These are phyloP conservation scores for Nanger granti DNA, from an alignment of 2,113 vertebrate species.

Conservation along the genomic window DNA sequence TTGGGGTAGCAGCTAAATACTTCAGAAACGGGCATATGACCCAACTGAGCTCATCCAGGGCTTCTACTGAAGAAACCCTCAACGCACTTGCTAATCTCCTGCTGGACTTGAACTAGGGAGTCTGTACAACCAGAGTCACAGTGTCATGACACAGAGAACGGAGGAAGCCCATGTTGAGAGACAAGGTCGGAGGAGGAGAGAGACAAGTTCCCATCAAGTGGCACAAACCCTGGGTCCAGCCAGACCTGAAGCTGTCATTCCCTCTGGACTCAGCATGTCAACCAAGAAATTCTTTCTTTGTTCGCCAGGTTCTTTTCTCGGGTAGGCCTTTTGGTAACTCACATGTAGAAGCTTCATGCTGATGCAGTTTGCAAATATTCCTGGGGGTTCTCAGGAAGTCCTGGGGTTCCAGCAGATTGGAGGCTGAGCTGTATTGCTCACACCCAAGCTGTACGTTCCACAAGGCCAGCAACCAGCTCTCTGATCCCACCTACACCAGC, in stretches of 20 bases:
- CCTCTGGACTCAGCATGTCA: neutral
- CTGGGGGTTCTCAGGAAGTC: neutral
- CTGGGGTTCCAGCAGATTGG: neutral
- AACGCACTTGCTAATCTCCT: accelerated
- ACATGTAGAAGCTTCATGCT: neutral
- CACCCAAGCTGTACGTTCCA: neutral
- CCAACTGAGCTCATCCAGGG: neutral
- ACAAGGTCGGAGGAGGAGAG: neutral
- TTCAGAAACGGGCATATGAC: neutral
- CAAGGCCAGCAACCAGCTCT: neutral
- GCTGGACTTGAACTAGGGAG: neutral
- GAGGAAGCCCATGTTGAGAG: too few relatives aligned
- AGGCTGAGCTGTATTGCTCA: neutral
- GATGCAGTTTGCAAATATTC: neutral
- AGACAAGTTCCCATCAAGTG: accelerated
- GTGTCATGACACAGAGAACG: accelerated
- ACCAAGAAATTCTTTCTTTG: neutral
- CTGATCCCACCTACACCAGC: neutral
- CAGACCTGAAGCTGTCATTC: neutral
- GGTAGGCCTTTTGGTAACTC: neutral
- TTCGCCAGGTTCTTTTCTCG: neutral
- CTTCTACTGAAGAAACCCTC: neutral
- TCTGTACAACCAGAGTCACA: neutral
- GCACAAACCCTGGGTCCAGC: neutral
- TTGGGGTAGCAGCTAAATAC: neutral